phyloP scores from a whole-genome alignment of 2,888 invertebrate genomes.

The Darwinula stevensoni region DNA sequence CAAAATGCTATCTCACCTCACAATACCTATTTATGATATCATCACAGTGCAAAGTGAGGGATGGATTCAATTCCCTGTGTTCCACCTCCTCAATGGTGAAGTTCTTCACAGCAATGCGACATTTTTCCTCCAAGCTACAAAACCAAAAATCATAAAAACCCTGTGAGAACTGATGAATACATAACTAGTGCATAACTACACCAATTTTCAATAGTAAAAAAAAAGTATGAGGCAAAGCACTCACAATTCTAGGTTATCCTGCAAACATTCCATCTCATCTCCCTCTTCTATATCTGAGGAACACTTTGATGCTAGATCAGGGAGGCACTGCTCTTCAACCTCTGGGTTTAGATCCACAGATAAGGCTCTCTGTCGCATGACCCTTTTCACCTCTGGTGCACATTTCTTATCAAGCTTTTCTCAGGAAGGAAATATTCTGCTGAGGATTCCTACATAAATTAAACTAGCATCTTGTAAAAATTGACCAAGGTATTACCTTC shows the following conservation, averaged over 20 bases:
- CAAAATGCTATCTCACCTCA: no score
- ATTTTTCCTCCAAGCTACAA: no score
- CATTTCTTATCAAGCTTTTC: no score
- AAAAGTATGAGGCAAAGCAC: no score
- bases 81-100: no score
- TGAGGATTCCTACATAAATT: background rate
- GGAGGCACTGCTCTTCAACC: constrained; percentile 64
- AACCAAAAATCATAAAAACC: constrained; percentile 1
- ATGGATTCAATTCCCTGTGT: no score
- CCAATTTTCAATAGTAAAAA: background rate
- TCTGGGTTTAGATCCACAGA: constrained; percentile 80
- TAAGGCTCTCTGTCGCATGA: constrained; percentile 63
- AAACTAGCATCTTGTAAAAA: background rate
- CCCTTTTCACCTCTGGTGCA: background rate
- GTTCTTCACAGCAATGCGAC: no score
- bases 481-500: constrained; percentile 6
- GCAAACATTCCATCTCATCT: constrained; percentile 73
- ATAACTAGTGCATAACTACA: background rate
- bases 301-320: constrained; percentile 53
- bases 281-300: constrained; percentile 34
- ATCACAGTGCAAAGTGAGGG: no score
- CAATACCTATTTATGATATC: no score
- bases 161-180: background rate
- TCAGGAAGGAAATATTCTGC: no score
- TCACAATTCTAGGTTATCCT: constrained; percentile 23